A percentile compares a stretch with the other conserved stretches of the same genome.
These are phyloP conservation scores for Sinosuthora webbiana DNA, from an alignment of 2,113 vertebrate genomes.

Conservation along the genomic window DNA sequence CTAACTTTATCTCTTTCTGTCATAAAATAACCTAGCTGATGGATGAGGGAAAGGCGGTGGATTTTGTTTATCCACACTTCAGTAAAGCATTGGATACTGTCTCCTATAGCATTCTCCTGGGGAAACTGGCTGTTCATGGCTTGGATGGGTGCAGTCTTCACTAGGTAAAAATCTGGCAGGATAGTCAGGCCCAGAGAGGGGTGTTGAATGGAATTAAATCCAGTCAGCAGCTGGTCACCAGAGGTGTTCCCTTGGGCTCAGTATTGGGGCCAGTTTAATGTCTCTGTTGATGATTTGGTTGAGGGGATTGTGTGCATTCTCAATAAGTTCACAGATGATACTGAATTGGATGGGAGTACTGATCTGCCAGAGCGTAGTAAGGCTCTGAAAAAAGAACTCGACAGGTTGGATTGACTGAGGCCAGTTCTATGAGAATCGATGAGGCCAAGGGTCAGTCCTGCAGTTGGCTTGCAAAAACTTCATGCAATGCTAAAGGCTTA, in stretches of 20 bases:
- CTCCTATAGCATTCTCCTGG: not conserved
- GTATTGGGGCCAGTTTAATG: not conserved
- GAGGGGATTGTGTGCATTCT: not conserved
- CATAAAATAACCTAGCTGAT: not conserved
- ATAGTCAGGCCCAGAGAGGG: not conserved
- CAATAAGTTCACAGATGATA: not conserved
- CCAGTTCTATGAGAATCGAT: not conserved
- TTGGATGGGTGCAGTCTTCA: not conserved
- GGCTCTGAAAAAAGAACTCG: not conserved
- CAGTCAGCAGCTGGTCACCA: too few relatives aligned
- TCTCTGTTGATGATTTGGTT: not conserved
- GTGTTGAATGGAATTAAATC: not conserved
- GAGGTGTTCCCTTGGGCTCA: not conserved
- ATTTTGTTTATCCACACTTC: not conserved
- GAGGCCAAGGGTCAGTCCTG: not conserved
- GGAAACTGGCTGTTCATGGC: not conserved
- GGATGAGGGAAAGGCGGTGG: not conserved
- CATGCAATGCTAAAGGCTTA: not conserved
- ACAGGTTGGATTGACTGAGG: not conserved
- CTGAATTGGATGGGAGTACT: not conserved
- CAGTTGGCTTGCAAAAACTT: not conserved
- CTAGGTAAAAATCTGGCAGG: not conserved
- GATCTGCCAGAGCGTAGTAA: rapidly evolving
- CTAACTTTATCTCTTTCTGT: not conserved
- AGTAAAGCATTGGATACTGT: not conserved